Evolutionary conservation across 2,113 vertebrate genomes (phyloP).

Genomic region (Heterotis niloticus): DNA sequence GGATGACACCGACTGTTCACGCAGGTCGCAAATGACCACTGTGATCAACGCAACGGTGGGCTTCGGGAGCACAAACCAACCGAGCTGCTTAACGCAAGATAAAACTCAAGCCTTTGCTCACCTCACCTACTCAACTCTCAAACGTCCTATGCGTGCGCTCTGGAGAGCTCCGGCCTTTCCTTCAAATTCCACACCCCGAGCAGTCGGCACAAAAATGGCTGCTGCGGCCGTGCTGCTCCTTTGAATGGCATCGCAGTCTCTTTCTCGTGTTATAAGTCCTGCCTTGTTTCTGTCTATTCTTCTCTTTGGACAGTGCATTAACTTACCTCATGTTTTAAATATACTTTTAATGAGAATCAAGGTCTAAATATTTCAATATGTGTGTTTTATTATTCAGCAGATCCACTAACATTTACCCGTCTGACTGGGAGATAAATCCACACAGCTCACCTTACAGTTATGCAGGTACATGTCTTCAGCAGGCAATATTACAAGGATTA

Average conservation of each 20-base stretch:
- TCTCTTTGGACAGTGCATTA: slow-evolving; percentile 63
- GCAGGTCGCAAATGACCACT: too few species aligned
- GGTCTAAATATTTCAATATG: slow-evolving; percentile 99
- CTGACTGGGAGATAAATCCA: slow-evolving; percentile 75
- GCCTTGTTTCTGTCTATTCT: slow-evolving; percentile 48
- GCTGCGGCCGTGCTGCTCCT: not conserved
- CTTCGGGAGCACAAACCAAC: too few species aligned
- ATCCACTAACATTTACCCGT: slow-evolving; percentile 92
- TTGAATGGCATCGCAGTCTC: not conserved
- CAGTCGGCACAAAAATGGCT: too few species aligned
- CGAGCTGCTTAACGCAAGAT: too few species aligned
- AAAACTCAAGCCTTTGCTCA: too few species aligned
- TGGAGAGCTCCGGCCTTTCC: not conserved
- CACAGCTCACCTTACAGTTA: slow-evolving; percentile 81
- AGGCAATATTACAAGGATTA: slow-evolving; percentile 99
- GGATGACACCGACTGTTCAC: too few species aligned
- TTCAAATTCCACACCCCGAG: not conserved
- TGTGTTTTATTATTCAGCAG: slow-evolving; percentile 98
- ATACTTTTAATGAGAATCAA: slow-evolving; percentile 92
- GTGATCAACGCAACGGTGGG: too few species aligned
- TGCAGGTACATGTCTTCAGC: slow-evolving; percentile 93
- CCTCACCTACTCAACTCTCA: too few species aligned
- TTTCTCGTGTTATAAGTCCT: slow-evolving; percentile 37
- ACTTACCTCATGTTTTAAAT: slow-evolving; percentile 90
- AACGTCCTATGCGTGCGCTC: too few species aligned